phyloP scores from a whole-genome alignment of 2,113 vertebrate genomes.

The Tauraco erythrolophus region DNA sequence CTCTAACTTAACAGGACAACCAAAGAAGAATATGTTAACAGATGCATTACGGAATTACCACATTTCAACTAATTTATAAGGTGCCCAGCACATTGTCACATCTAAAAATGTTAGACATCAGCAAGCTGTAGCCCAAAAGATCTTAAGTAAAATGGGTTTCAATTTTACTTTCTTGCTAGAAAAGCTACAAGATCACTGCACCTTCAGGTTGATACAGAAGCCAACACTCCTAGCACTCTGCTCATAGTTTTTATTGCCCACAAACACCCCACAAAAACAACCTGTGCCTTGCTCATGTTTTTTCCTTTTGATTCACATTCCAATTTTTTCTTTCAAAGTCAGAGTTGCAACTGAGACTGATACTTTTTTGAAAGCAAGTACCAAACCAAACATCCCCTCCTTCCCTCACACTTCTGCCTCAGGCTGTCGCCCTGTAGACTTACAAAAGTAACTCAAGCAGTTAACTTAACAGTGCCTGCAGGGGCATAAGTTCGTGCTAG shows the following conservation, averaged over 20 bases:
- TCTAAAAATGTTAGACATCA: not conserved
- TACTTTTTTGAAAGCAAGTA: not conserved
- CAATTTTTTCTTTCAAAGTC: not conserved
- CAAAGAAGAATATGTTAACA: not conserved
- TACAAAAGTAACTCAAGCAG: not conserved
- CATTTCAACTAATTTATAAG: not conserved
- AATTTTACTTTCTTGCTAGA: not conserved
- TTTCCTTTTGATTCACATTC: not conserved
- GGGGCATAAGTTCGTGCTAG: not conserved
- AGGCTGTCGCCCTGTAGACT: not conserved
- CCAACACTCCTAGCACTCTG: fast-evolving
- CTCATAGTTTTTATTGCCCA: not conserved
- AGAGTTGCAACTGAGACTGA: not conserved
- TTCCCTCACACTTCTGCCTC: not conserved
- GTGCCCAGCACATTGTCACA: not conserved
- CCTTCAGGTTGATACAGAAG: not conserved
- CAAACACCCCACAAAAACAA: not conserved
- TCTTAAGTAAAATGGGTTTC: not conserved
- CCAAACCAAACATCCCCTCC: not conserved
- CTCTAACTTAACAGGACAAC: not conserved
- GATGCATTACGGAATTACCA: not conserved
- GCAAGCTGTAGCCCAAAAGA: not conserved
- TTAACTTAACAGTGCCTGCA: not conserved
- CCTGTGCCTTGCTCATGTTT: not conserved
- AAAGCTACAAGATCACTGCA: not conserved